Evolutionary conservation across 1,140 invertebrate genomes (phyloP).

Genomic region (Galleria mellonella): DNA sequence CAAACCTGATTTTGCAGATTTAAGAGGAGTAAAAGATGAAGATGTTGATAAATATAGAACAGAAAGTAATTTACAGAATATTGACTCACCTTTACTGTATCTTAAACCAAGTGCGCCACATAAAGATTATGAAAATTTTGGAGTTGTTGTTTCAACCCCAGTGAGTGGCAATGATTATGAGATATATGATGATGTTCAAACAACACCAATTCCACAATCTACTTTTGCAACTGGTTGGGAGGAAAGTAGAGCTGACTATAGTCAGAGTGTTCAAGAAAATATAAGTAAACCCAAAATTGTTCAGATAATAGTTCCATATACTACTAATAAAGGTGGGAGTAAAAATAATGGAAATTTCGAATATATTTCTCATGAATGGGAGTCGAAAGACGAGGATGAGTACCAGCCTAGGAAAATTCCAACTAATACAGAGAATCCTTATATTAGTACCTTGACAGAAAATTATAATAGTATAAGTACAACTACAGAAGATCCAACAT

Average conservation of each 20-base stretch:
- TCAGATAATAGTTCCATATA: slow-evolving; percentile 87
- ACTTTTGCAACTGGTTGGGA: slow-evolving; percentile 31
- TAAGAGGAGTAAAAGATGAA: slow-evolving; percentile 57
- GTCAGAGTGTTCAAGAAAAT: slow-evolving; percentile 28
- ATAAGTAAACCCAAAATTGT: slow-evolving; percentile 73
- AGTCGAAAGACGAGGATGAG: slow-evolving; percentile 42
- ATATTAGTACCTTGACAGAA: slow-evolving; percentile 31
- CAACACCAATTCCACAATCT: slow-evolving; percentile 27
- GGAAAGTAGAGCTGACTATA: slow-evolving; percentile 38
- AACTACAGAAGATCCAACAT: slow-evolving; percentile 33
- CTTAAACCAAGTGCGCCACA: slow-evolving; percentile 68
- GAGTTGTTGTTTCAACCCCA: slow-evolving; percentile 28
- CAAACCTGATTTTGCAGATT: slow-evolving; percentile 48
- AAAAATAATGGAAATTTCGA: slow-evolving; percentile 33
- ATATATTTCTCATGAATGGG: slow-evolving; percentile 33
- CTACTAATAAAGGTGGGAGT: slow-evolving; percentile 76
- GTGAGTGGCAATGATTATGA: slow-evolving; percentile 46
- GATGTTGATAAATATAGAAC: slow-evolving; percentile 59
- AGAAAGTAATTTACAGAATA: slow-evolving; percentile 62
- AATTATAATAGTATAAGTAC: slow-evolving; percentile 39
- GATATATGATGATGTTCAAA: slow-evolving; percentile 55
- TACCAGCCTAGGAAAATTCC: slow-evolving; percentile 71
- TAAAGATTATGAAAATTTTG: slow-evolving; percentile 59
- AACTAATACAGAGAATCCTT: slow-evolving; percentile 32
- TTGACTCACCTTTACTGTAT: slow-evolving; percentile 71